Evolutionary conservation across 2,888 invertebrate genomes (phyloP).

Genomic region (Agrilus cyanescens): DNA sequence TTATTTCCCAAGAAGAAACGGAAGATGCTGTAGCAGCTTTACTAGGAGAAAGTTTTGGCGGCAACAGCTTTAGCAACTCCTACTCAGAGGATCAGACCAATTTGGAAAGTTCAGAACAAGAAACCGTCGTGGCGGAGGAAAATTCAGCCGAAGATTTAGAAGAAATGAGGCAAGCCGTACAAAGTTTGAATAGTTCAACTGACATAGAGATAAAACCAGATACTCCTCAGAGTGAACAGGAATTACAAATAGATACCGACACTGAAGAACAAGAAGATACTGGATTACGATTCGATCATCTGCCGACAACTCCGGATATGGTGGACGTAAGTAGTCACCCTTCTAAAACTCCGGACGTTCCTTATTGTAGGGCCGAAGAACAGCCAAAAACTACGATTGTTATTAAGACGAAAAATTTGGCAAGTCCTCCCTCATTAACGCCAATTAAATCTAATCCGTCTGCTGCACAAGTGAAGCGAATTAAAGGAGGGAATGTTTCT

Average conservation of each 20-base stretch:
- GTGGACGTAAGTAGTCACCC: constrained; percentile 39
- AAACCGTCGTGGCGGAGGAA: constrained; percentile 46
- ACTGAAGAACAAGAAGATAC: constrained; percentile 63
- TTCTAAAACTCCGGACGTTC: constrained; percentile 44
- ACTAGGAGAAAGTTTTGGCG: constrained; percentile 75
- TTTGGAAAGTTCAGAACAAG: constrained; percentile 38
- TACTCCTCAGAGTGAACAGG: constrained; percentile 74
- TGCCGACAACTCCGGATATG: constrained; percentile 35
- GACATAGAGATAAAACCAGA: constrained; percentile 69
- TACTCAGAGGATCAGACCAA: constrained; percentile 35
- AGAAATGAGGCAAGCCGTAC: constrained; percentile 74
- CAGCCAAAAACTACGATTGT: constrained; percentile 20
- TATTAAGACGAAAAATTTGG: constrained; percentile 24
- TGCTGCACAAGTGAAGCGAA: constrained; percentile 1
- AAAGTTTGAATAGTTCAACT: constrained; percentile 57
- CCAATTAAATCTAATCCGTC: constrained; percentile 25
- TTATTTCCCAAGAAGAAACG: constrained; percentile 86
- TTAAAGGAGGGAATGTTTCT: constrained; percentile 2
- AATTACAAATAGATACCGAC: constrained; percentile 75
- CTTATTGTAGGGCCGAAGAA: constrained; percentile 38
- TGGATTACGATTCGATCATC: constrained; percentile 35
- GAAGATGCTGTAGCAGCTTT: constrained; percentile 85
- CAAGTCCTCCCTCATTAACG: constrained; percentile 31
- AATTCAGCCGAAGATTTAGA: constrained; percentile 68
- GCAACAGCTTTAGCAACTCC: constrained; percentile 45